A percentile compares a stretch with the other conserved stretches of the same genome.
phyloP scores from a whole-genome alignment of 1,140 invertebrate genomes.

The Solenopsis fugax region DNA sequence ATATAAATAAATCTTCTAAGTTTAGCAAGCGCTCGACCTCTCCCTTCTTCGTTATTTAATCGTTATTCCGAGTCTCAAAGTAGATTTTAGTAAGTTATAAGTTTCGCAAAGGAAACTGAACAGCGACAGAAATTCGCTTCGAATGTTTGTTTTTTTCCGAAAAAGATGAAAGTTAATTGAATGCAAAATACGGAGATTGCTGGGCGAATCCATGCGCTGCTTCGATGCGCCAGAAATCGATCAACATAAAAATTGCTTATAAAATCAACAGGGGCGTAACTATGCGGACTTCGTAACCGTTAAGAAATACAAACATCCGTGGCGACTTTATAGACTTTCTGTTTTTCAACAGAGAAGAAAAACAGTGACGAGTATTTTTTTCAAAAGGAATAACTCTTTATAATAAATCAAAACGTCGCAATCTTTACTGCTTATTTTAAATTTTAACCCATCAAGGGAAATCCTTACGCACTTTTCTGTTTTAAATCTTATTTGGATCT shows the following conservation, averaged over 20 bases:
- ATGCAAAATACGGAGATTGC: neutral
- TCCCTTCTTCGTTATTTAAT: slow-evolving; percentile 35
- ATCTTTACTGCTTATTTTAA: neutral
- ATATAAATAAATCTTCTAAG: slow-evolving; percentile 18
- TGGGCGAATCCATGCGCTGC: neutral
- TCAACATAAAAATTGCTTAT: slow-evolving; percentile 9
- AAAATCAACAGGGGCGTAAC: neutral
- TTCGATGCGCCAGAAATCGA: slow-evolving; percentile 9
- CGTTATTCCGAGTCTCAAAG: slow-evolving; percentile 27
- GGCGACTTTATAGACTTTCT: neutral
- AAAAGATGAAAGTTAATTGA: slow-evolving; percentile 35
- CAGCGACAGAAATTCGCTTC: slow-evolving; percentile 11
- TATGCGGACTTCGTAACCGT: neutral
- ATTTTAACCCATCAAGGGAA: neutral
- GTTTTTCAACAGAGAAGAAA: neutral
- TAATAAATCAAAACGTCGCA: neutral
- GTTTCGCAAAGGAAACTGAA: slow-evolving; percentile 21
- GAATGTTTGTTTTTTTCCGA: slow-evolving; percentile 13
- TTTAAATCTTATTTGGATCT: no score
- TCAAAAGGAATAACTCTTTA: neutral
- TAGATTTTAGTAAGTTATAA: slow-evolving; percentile 47
- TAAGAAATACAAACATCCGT: slow-evolving; percentile 4
- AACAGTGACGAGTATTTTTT: neutral
- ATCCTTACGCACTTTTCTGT: no score
- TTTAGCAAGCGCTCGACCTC: slow-evolving; percentile 11